A percentile compares a stretch with the other conserved stretches of the same genome.
These are phyloP conservation scores for Eremophila alpestris DNA, from an alignment of 2,797 vertebrate species.

Conservation along the genomic window DNA sequence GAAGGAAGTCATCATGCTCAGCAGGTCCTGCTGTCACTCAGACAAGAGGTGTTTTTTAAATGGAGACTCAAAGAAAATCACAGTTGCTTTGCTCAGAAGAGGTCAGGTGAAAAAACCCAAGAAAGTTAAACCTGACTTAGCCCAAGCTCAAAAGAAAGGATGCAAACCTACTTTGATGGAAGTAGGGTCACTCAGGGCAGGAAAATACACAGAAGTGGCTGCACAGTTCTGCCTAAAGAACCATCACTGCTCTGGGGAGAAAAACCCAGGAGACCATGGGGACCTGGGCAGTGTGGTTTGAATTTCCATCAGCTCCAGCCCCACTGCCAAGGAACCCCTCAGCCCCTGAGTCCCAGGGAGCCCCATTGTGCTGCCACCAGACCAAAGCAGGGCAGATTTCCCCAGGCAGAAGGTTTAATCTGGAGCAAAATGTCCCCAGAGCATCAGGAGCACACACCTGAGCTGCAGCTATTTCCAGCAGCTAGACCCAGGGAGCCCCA, in stretches of 20 bases:
- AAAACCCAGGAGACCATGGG: accelerated
- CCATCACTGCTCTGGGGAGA: accelerated
- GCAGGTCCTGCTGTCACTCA: not conserved
- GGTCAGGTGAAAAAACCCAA: not conserved
- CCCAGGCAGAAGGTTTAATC: not conserved
- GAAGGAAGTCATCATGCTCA: not conserved
- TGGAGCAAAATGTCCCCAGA: not conserved
- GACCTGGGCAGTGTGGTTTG: not conserved
- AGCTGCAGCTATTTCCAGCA: too few relatives aligned
- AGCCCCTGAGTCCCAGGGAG: not conserved
- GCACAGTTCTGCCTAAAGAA: accelerated
- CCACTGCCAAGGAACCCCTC: not conserved
- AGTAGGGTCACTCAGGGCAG: not conserved
- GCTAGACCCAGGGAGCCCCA: not conserved
- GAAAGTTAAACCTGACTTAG: not conserved
- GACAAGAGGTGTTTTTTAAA: not conserved
- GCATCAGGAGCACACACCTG: not conserved
- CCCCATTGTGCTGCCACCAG: not conserved
- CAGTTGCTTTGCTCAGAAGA: not conserved
- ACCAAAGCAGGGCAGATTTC: not conserved
- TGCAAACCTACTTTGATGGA: accelerated
- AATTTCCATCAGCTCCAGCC: not conserved
- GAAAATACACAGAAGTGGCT: not conserved
- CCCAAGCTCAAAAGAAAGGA: not conserved
- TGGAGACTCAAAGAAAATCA: not conserved